Percentiles rank a stretch among this genome's conserved stretches.
phyloP scores from a whole-genome alignment of 30 jellyfish, hydroid and myxozoan species.

The Hydractinia symbiolongicarpus region DNA sequence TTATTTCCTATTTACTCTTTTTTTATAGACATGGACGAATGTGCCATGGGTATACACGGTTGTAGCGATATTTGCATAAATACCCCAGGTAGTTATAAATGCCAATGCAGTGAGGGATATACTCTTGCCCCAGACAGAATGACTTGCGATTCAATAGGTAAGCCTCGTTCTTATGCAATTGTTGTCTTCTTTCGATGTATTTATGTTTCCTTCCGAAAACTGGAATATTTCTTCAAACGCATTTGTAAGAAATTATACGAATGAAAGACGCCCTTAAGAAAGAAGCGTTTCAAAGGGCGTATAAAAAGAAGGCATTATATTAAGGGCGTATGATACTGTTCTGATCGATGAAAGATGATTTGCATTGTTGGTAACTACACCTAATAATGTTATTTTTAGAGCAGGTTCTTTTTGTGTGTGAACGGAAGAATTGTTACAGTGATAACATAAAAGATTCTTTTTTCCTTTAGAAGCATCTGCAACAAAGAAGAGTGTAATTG shows the following conservation, averaged over 20 bases:
- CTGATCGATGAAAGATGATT: too few relatives aligned
- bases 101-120: conserved; percentile 65
- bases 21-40: conserved; percentile 73
- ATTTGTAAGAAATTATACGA: too few relatives aligned
- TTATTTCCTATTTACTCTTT: not conserved
- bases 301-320: too few relatives aligned
- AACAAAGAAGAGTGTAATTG: conserved; percentile 56
- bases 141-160: conserved; percentile 69
- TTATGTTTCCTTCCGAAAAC: not conserved
- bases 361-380: too few relatives aligned
- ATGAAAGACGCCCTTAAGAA: too few relatives aligned
- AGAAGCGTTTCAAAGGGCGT: too few relatives aligned
- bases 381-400: too few relatives aligned
- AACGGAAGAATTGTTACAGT: too few relatives aligned
- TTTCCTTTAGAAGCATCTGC: conserved; percentile 38
- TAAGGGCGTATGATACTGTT: too few relatives aligned
- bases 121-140: conserved; percentile 61
- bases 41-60: conserved; percentile 89
- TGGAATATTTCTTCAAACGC: not conserved
- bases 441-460: too few relatives aligned
- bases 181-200: not conserved
- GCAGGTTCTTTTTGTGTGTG: too few relatives aligned
- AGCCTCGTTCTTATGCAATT: not conserved
- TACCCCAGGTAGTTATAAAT: conserved; percentile 81
- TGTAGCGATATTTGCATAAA: conserved; percentile 72